Conservation (phyloP, 2,888 invertebrate genomes). For the Watsonalla cultraria region DNA sequence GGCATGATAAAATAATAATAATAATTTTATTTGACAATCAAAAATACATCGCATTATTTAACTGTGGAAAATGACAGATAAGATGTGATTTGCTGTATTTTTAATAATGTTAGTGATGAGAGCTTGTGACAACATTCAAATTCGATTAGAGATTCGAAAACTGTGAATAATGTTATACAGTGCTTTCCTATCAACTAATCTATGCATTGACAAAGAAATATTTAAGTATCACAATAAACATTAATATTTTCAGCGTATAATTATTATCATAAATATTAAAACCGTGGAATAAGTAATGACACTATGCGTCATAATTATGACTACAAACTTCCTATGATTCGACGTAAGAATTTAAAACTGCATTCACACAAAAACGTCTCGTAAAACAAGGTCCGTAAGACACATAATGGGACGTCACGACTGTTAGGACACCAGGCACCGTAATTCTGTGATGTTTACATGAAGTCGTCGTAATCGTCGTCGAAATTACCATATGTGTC, state of each 20-base stretch:
- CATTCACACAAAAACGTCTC: not conserved
- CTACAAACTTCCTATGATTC: not conserved
- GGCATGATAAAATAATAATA: not conserved
- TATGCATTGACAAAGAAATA: too few relatives aligned
- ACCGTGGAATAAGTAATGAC: not conserved
- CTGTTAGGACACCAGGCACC: slow-evolving; percentile 15
- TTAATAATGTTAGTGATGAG: not conserved
- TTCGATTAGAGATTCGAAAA: not conserved
- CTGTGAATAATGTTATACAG: not conserved
- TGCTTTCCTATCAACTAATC: too few relatives aligned
- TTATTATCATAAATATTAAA: not conserved
- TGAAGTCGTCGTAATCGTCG: slow-evolving; percentile 87
- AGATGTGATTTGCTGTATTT: too few relatives aligned
- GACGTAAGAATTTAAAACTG: not conserved
- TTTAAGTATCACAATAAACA: too few relatives aligned
- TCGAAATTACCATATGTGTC: slow-evolving; percentile 82
- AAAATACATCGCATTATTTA: too few relatives aligned
- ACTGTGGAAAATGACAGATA: too few relatives aligned
- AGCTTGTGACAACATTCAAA: not conserved
- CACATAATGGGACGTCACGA: slow-evolving; percentile 5
- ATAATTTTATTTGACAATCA: not conserved
- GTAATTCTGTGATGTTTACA: slow-evolving; percentile 75
- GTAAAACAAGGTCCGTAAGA: slow-evolving; percentile 7
- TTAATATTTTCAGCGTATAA: too few relatives aligned
- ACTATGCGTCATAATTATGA: not conserved